Percentiles rank a stretch among this genome's conserved stretches.
Conservation (phyloP, 2,888 invertebrate species). For the Scrobipalpa atriplicella region DNA sequence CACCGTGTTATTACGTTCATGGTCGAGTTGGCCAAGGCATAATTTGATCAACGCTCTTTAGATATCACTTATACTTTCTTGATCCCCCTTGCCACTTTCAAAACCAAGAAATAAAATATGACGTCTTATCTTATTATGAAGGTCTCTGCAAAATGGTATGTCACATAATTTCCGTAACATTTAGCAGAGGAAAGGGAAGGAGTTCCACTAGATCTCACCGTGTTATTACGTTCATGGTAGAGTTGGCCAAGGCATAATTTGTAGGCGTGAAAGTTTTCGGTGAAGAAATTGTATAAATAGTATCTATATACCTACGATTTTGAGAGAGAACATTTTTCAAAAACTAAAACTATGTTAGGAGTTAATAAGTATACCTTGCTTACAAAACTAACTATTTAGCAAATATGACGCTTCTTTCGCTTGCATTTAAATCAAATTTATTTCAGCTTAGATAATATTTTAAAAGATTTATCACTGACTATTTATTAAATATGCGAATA, state of each 20-base stretch:
- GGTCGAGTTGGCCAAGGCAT: neutral
- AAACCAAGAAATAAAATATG: too few species aligned
- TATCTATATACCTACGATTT: too few species aligned
- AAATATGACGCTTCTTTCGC: too few species aligned
- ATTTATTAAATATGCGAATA: neutral
- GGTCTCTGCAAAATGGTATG: neutral
- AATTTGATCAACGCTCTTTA: neutral
- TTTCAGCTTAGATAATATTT: neutral
- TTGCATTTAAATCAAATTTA: too few species aligned
- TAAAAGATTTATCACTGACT: neutral
- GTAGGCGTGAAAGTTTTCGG: slow-evolving; percentile 40
- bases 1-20: slow-evolving; percentile 25
- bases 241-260: slow-evolving; percentile 13
- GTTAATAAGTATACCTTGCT: too few species aligned
- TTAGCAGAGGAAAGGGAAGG: slow-evolving; percentile 19
- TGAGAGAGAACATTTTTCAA: too few species aligned
- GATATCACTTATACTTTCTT: too few species aligned
- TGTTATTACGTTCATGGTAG: slow-evolving; percentile 25
- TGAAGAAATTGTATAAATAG: too few species aligned
- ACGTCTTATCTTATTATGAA: too few species aligned
- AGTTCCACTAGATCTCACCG: slow-evolving; percentile 23
- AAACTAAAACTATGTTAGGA: too few species aligned
- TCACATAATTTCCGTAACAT: slow-evolving; percentile 26
- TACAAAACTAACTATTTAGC: too few species aligned
- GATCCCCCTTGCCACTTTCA: too few species aligned